Conservation (phyloP, 2,888 invertebrate species). For the Sicus ferrugineus region DNA sequence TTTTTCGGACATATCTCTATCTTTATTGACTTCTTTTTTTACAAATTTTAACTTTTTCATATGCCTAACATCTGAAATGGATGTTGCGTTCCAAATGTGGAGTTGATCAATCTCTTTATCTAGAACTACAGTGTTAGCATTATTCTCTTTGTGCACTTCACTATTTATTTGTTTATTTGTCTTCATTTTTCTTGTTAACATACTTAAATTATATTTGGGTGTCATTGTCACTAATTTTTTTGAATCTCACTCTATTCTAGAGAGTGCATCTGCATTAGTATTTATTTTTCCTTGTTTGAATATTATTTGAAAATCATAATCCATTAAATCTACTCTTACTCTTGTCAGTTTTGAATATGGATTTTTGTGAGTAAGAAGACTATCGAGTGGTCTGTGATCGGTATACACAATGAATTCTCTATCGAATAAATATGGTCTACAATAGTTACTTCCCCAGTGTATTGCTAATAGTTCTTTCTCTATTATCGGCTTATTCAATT, state of each 20-base stretch:
- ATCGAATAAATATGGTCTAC: neutral
- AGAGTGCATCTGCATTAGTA: neutral
- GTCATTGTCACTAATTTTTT: neutral
- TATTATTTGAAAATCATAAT: constrained; percentile 14
- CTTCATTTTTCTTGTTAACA: constrained; percentile 1
- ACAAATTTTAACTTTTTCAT: constrained; percentile 1
- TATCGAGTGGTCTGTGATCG: neutral
- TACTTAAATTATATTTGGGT: neutral
- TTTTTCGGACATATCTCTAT: neutral
- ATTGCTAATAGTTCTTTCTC: neutral
- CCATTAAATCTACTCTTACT: constrained; percentile 23
- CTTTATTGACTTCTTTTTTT: neutral
- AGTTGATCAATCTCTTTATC: neutral
- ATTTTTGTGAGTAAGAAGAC: neutral
- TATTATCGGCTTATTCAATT: neutral
- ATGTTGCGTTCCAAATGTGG: constrained; percentile 2
- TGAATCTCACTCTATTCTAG: neutral
- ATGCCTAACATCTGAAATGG: neutral
- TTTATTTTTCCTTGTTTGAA: neutral
- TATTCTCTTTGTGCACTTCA: neutral
- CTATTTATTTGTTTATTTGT: neutral
- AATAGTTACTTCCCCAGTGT: neutral
- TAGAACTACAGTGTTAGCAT: neutral
- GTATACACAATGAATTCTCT: neutral
- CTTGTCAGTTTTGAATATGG: neutral